Evolutionary conservation across 2,113 vertebrate genomes (phyloP).

Genomic region (Arothron firmamentum): DNA sequence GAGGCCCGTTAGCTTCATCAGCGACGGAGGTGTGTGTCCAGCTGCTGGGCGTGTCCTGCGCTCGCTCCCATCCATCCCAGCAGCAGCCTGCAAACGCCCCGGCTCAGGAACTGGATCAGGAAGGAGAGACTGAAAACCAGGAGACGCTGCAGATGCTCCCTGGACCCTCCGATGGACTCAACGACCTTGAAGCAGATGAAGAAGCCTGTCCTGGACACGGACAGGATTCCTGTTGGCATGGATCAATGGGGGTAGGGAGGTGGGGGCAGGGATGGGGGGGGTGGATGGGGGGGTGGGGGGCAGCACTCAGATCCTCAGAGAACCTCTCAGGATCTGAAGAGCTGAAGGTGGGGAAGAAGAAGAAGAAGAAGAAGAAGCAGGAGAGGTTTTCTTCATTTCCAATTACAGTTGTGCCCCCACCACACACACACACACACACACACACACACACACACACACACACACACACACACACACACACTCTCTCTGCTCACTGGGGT

Average conservation of each 20-base stretch:
- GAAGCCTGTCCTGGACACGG: slow-evolving; percentile 29
- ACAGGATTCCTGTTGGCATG: slow-evolving; percentile 41
- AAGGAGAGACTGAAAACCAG: slow-evolving; percentile 52
- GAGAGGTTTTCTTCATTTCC: slow-evolving; percentile 21
- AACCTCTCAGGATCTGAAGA: no score
- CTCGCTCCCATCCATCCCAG: slow-evolving; percentile 62
- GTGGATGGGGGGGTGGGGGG: not conserved
- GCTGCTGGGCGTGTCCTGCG: slow-evolving; percentile 45
- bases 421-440: not conserved
- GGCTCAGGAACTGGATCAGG: slow-evolving; percentile 55
- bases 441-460: slow-evolving; percentile 15
- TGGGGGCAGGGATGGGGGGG: not conserved
- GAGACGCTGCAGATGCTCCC: slow-evolving; percentile 7
- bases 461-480: slow-evolving; percentile 17
- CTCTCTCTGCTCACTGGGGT: no score
- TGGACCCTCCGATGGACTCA: slow-evolving; percentile 12
- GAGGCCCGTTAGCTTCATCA: not conserved
- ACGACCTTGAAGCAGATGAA: slow-evolving; percentile 48
- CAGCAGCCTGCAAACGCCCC: slow-evolving; percentile 36
- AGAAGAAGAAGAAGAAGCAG: not conserved
- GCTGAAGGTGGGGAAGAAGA: no score
- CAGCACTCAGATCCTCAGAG: no score
- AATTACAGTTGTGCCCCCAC: not conserved
- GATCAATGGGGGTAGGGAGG: slow-evolving; percentile 26
- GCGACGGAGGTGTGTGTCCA: slow-evolving; percentile 39